A percentile compares a stretch with the other conserved stretches of the same genome.
Conservation (phyloP, 2,888 invertebrate species). For the Synanthedon vespiformis region DNA sequence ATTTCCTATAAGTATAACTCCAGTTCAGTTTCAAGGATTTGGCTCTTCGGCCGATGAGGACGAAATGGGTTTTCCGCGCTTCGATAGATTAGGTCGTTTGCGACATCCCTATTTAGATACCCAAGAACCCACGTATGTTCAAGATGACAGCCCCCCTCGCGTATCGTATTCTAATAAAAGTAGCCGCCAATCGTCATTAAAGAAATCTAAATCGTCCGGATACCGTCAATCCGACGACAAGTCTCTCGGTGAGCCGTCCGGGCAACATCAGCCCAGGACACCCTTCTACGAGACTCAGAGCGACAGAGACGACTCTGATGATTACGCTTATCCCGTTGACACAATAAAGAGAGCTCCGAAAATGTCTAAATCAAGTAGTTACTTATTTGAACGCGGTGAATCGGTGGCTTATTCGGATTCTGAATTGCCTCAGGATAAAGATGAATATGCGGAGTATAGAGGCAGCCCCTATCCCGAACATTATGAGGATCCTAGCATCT, state of each 20-base stretch:
- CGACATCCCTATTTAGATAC: conserved; percentile 65
- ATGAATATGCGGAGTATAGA: conserved; percentile 56
- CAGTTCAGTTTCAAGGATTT: conserved; percentile 70
- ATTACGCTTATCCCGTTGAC: conserved; percentile 63
- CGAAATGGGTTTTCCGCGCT: conserved; percentile 75
- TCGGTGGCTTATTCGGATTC: conserved; percentile 59
- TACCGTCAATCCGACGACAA: conserved; percentile 51
- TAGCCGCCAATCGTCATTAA: conserved; percentile 62
- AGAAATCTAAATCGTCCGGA: conserved; percentile 44
- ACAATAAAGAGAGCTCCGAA: conserved; percentile 65
- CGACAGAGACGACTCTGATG: conserved; percentile 61
- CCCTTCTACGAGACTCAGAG: conserved; percentile 54
- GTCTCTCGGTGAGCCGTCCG: conserved; percentile 42
- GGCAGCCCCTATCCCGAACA: conserved; percentile 62
- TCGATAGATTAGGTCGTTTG: conserved; percentile 70
- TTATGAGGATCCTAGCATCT: conserved; percentile 55
- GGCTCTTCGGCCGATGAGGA: conserved; percentile 75
- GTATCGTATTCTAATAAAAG: conserved; percentile 57
- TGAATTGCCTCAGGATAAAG: conserved; percentile 52
- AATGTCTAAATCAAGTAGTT: conserved; percentile 49
- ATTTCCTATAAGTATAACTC: conserved; percentile 57
- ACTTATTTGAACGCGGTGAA: conserved; percentile 53
- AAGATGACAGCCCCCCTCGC: conserved; percentile 63
- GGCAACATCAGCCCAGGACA: conserved; percentile 36
- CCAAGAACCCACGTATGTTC: conserved; percentile 55